Percentiles rank a stretch among this genome's conserved stretches.
These are phyloP conservation scores for Anas platyrhynchos DNA, from an alignment of 2,113 vertebrate genomes.

Conservation along the genomic window DNA sequence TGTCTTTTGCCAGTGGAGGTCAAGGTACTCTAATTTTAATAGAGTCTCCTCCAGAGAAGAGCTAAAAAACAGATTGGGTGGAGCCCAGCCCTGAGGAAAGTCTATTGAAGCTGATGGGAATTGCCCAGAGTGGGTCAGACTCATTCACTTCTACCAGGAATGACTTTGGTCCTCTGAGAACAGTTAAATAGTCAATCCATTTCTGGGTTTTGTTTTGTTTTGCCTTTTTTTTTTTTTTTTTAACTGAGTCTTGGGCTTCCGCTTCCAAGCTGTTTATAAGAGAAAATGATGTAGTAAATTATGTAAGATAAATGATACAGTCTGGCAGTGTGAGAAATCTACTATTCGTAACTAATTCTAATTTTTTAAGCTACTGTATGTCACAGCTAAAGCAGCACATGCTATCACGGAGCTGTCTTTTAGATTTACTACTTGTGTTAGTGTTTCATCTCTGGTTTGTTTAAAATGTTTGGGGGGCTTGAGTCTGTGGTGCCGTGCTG, in stretches of 20 bases:
- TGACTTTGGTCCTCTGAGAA: background rate
- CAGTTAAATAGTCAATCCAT: conserved; percentile 52
- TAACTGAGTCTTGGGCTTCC: conserved; percentile 34
- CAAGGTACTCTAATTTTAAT: conserved; percentile 38
- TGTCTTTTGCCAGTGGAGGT: conserved; percentile 18
- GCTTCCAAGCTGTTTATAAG: conserved; percentile 66
- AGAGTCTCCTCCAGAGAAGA: background rate
- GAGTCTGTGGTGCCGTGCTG: background rate
- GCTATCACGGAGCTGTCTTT: conserved; percentile 66
- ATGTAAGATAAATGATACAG: conserved; percentile 52
- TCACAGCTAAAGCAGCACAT: conserved; percentile 68
- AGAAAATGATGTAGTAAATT: conserved; percentile 68
- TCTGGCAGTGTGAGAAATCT: conserved; percentile 62
- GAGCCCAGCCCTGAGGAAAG: background rate
- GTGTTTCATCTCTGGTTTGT: conserved; percentile 57
- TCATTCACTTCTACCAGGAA: conserved; percentile 24
- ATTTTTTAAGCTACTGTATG: conserved; percentile 64
- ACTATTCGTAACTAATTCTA: conserved; percentile 72
- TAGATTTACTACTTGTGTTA: conserved; percentile 68
- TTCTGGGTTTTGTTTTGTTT: conserved; percentile 57
- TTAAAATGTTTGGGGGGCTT: conserved; percentile 49
- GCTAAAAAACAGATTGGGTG: conserved; percentile 1
- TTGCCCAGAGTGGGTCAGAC: conserved; percentile 30
- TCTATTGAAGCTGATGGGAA: conserved; percentile 28
- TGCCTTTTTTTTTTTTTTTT: background rate